Base-by-base conservation (phyloP, 2,797 vertebrate species). In the Kryptopterus vitreolus region DNA sequence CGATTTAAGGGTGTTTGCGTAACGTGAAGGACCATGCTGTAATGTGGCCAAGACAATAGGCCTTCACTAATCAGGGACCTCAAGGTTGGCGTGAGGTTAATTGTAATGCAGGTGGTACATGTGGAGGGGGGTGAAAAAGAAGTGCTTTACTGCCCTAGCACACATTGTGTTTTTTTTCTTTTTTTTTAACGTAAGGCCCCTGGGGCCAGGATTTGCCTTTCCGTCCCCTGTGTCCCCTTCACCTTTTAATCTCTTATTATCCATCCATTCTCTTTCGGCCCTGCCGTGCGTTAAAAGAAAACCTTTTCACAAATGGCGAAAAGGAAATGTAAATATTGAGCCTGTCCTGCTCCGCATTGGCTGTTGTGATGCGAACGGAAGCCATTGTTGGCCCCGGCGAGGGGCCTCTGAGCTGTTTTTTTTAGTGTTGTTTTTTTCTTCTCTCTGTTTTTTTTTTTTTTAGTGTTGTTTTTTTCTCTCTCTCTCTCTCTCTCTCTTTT, bases 61-160 rank as follows among this genome's bases (percentile, higher is more conserved):
- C 94, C 95, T 95, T 96, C 93, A 95, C 96, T 96, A 97, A 96
- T 96, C 94, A 96, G 93, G 95, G 93, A 95, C 93, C 93, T 95
- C 93, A 95, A 95, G 95, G 94, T 95, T 95, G 93, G 93, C 93
- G 93, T 94, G 94, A 96, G 95, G 95, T 96, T 96, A 96, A 96
- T 96, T 96, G 94, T 96, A 92, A 96, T 95, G 94, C 95, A 92
- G 94, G 94, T 96, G 93, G 94, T 93, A 91, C 91, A 89, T 93
- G 91, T 89, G 68, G 66, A 81, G 78, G 59, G n/a, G 83, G 80
- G 81, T 76, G 88, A 87, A 78, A 93, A 95, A 95, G 92, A 95
- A 95, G 91, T 92, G 92, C 94, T 93, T 95, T 95, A 94, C 93
- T 93, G 92, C 92, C 92, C 91, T 89, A 88, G 92, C 88, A 89